phyloP scores from a whole-genome alignment of 2,113 vertebrate genomes.

The Dicentrarchus labrax region DNA sequence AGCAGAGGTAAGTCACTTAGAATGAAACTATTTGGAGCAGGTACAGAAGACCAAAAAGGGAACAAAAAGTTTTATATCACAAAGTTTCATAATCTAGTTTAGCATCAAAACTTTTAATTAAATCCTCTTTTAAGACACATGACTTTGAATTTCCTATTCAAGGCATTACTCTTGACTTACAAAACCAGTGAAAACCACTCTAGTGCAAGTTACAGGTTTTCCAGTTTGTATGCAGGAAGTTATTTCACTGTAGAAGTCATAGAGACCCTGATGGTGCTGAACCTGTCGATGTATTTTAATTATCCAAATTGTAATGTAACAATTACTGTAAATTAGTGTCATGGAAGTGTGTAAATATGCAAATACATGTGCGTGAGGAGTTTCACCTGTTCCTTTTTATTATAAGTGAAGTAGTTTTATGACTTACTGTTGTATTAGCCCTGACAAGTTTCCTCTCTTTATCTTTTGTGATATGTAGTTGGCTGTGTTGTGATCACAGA shows the following conservation, averaged over 20 bases:
- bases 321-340: background rate
- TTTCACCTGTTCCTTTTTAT: background rate
- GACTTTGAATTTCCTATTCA: constrained; percentile 20
- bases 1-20: constrained; percentile 16
- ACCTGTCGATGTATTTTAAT: background rate
- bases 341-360: background rate
- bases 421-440: background rate
- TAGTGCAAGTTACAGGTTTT: background rate
- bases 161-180: background rate
- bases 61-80: background rate
- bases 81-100: constrained; percentile 32
- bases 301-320: background rate
- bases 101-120: constrained; percentile 27
- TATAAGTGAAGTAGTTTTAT: background rate
- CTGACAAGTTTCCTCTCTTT: too few species aligned
- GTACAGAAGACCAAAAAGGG: constrained; percentile 16
- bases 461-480: background rate
- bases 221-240: background rate
- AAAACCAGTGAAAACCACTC: background rate
- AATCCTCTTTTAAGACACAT: constrained; percentile 7
- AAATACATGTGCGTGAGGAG: background rate
- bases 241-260: background rate
- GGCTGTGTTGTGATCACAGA: background rate
- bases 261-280: background rate
- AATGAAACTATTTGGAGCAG: constrained; percentile 3